Evolutionary conservation across 2,888 invertebrate species (phyloP).

Genomic region (Isotomurus palustris): DNA sequence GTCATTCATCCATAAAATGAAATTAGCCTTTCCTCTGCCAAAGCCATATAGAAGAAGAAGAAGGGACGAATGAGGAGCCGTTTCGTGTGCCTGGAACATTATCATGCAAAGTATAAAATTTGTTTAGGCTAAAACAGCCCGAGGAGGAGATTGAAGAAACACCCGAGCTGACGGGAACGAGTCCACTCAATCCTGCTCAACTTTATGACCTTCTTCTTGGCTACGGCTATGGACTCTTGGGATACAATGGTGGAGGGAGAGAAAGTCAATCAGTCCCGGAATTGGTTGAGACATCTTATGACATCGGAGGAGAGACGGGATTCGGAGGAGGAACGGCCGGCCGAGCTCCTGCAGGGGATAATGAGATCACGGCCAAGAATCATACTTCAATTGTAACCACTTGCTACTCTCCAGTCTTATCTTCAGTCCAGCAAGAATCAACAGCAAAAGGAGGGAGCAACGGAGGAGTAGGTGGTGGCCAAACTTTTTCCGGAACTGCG

Average conservation of each 20-base stretch:
- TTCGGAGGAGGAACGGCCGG: not conserved
- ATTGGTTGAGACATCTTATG: not conserved
- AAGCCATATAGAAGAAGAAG: too few species aligned
- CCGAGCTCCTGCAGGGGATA: not conserved
- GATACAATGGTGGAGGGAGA: not conserved
- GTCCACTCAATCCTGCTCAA: conserved; percentile 20
- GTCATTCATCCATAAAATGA: conserved; percentile 3
- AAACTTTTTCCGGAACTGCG: conserved; percentile 15
- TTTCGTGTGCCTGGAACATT: too few species aligned
- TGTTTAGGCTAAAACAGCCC: conserved; percentile 29
- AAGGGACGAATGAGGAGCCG: conserved; percentile 18
- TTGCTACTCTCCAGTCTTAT: conserved; percentile 43
- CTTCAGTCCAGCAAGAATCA: conserved; percentile 23
- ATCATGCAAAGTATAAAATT: too few species aligned
- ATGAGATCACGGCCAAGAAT: conserved; percentile 11
- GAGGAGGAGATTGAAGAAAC: conserved; percentile 31
- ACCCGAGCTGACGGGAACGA: conserved; percentile 24
- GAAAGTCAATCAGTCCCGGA: not conserved
- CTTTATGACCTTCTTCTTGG: conserved; percentile 32
- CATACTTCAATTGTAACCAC: conserved; percentile 43
- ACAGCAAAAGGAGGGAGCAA: not conserved
- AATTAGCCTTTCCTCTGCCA: too few species aligned
- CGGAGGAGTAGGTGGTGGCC: not conserved
- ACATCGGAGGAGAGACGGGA: not conserved
- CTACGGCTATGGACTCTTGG: conserved; percentile 19